Conservation (phyloP, 2,113 vertebrate species). For the Acanthochromis polyacanthus region DNA sequence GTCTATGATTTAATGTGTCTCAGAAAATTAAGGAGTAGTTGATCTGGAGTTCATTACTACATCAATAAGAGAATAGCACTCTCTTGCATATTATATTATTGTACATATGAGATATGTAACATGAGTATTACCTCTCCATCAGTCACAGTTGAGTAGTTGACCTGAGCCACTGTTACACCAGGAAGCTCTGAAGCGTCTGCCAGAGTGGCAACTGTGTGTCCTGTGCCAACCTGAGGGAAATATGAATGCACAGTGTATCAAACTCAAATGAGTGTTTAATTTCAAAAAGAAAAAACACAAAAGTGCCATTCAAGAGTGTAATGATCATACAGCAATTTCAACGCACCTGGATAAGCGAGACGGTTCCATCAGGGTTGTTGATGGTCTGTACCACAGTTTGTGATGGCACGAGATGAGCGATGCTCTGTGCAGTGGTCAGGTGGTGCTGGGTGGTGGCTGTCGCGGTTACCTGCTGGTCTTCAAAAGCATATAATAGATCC, state of each 20-base stretch:
- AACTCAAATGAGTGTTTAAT: neutral
- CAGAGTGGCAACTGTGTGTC: constrained; percentile 95
- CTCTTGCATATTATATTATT: neutral
- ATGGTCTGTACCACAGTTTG: constrained; percentile 98
- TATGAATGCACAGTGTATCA: fast-evolving
- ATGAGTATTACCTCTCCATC: constrained; percentile 92
- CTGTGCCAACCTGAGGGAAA: constrained; percentile 91
- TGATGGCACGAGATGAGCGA: constrained; percentile 96
- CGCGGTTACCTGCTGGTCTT: constrained; percentile 90
- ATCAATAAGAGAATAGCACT: neutral
- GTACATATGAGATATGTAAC: too few relatives aligned
- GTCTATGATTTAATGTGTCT: neutral
- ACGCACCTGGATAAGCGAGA: constrained; percentile 96
- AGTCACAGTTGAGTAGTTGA: constrained; percentile 95
- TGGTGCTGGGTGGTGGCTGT: constrained; percentile 83
- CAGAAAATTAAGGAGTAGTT: neutral
- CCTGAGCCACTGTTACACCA: constrained; percentile 96
- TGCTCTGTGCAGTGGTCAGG: constrained; percentile 89
- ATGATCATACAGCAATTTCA: neutral
- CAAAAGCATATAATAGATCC: constrained; percentile 96
- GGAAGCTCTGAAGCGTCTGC: constrained; percentile 97
- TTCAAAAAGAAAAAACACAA: neutral
- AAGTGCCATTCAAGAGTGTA: neutral
- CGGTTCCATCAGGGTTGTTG: constrained; percentile 98
- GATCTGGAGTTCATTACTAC: neutral